Evolutionary conservation across 2,888 invertebrate genomes (phyloP).

Genomic region (Leucophenga maculata): DNA sequence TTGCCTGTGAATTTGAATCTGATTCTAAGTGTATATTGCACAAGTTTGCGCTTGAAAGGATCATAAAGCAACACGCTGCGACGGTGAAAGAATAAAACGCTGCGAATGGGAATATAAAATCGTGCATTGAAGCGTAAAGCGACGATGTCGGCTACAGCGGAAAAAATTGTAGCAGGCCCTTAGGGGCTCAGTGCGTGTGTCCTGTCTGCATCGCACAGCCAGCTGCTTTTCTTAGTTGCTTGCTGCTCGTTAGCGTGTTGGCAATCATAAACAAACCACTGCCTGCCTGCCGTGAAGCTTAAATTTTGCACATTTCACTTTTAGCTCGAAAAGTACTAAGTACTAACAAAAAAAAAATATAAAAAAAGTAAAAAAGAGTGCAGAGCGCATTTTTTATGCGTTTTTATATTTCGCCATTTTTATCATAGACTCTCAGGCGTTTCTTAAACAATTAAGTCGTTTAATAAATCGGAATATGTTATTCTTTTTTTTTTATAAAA

Average conservation of each 20-base stretch:
- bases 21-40: slow-evolving; percentile 1
- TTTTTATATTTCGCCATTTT: neutral
- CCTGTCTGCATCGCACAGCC: no score
- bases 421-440: slow-evolving; percentile 11
- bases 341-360: neutral
- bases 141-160: neutral
- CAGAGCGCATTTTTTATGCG: neutral
- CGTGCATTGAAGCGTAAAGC: slow-evolving; percentile 5
- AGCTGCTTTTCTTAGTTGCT: neutral
- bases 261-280: slow-evolving; percentile 6
- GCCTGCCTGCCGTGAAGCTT: neutral
- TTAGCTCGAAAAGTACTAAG: neutral
- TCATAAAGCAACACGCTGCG: slow-evolving; percentile 12
- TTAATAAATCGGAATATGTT: slow-evolving; percentile 13
- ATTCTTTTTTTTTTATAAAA: neutral
- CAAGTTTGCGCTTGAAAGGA: neutral
- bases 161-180: no score
- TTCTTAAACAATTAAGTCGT: slow-evolving; percentile 2
- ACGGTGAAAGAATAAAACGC: neutral
- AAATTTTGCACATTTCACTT: neutral
- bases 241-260: slow-evolving; percentile 1
- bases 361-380: neutral
- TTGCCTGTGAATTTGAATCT: no score
- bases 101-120: neutral
- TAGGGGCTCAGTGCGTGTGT: no score